Percentiles rank a stretch among this genome's conserved stretches.
Evolutionary conservation across 2,113 vertebrate species (phyloP).

Genomic region (Elaphurus davidianus): DNA sequence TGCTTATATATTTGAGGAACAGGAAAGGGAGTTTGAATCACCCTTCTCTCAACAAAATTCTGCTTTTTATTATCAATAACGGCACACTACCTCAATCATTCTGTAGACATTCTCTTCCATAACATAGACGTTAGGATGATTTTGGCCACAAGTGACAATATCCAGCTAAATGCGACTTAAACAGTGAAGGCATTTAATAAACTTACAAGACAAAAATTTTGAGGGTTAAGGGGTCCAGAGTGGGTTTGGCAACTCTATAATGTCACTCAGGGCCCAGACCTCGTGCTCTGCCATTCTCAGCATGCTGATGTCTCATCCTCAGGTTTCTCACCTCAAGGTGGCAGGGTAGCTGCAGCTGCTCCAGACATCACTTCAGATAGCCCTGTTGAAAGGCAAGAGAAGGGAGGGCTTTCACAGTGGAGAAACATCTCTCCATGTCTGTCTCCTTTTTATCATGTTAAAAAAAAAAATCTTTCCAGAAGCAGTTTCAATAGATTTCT

Average conservation of each 20-base stretch:
- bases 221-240: background rate
- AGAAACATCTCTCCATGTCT: background rate
- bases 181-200: background rate
- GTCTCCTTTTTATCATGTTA: background rate
- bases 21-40: background rate
- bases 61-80: background rate
- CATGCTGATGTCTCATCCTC: background rate
- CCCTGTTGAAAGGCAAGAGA: background rate
- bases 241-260: background rate
- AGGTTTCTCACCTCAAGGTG: background rate
- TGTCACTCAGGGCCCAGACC: background rate
- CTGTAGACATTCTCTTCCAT: background rate
- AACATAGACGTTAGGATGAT: background rate
- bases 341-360: background rate
- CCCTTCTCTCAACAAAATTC: background rate
- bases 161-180: background rate
- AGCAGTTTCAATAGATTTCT: background rate
- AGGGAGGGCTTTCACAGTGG: background rate
- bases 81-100: background rate
- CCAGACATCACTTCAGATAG: background rate
- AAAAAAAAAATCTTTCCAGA: background rate
- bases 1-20: background rate
- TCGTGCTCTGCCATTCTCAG: background rate
- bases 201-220: background rate
- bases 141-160: background rate